Evolutionary conservation across 1,140 invertebrate species (phyloP).

Genomic region (Plectus sambesii): DNA sequence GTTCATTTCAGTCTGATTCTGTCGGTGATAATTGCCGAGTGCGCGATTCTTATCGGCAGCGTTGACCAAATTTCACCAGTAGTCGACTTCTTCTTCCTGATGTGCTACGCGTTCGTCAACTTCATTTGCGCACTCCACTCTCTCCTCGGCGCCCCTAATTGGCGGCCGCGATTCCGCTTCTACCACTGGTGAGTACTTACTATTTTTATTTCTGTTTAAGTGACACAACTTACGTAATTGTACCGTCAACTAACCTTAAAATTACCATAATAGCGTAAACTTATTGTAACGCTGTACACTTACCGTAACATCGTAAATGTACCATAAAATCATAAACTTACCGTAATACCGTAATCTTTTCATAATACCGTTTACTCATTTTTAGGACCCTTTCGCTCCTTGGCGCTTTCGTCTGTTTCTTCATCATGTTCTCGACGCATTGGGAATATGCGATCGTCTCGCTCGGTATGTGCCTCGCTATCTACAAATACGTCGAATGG

Average conservation of each 20-base stretch:
- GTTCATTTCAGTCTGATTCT: slow-evolving; percentile 60
- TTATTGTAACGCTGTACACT: too few relatives aligned
- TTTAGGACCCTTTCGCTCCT: slow-evolving; percentile 71
- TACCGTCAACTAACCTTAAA: too few relatives aligned
- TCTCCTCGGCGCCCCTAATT: slow-evolving; percentile 80
- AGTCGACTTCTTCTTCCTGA: slow-evolving; percentile 72
- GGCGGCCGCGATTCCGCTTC: slow-evolving; percentile 92
- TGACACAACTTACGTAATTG: too few relatives aligned
- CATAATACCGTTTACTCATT: slow-evolving; percentile 18
- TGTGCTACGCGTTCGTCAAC: slow-evolving; percentile 99
- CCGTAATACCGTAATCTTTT: too few relatives aligned
- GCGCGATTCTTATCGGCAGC: slow-evolving; percentile 39
- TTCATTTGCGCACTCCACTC: slow-evolving; percentile 94
- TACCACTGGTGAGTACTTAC: slow-evolving; percentile 78
- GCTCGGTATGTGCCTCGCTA: slow-evolving; percentile 78
- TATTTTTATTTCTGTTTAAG: background rate
- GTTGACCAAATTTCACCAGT: slow-evolving; percentile 44
- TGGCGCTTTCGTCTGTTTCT: slow-evolving; percentile 82
- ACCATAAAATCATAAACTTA: too few relatives aligned
- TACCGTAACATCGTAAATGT: too few relatives aligned
- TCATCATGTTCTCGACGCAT: slow-evolving; percentile 98
- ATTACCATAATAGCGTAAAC: too few relatives aligned
- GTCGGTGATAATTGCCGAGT: slow-evolving; percentile 66
- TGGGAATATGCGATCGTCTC: slow-evolving; percentile 95
- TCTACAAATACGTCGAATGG: slow-evolving; percentile 99